Evolutionary conservation across 2,113 vertebrate genomes (phyloP).

Genomic region (Argyrosomus japonicus): DNA sequence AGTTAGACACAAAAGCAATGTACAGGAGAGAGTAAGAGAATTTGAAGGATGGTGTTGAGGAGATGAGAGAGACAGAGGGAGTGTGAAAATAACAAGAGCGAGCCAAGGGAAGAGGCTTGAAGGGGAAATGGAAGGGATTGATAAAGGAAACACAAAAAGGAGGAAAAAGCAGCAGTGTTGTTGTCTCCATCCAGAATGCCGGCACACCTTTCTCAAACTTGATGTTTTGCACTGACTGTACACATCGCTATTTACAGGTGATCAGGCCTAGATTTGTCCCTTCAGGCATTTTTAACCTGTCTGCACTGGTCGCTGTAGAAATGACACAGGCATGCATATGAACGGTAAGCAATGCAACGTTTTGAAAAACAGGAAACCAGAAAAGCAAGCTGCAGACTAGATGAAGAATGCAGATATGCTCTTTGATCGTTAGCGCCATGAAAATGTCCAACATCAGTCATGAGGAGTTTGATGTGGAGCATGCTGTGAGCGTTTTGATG

Average conservation of each 20-base stretch:
- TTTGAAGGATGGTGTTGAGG: slow-evolving; percentile 43
- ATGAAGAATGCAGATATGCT: neutral
- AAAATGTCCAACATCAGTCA: neutral
- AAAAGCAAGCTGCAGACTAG: neutral
- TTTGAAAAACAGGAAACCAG: neutral
- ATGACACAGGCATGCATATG: neutral
- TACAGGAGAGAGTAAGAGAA: slow-evolving; percentile 40
- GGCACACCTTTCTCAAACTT: neutral
- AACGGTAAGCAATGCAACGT: neutral
- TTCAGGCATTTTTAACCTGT: neutral
- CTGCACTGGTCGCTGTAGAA: neutral
- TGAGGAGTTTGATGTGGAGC: neutral
- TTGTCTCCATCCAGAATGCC: neutral
- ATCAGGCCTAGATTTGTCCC: neutral
- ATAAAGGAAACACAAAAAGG: neutral
- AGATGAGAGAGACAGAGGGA: slow-evolving; percentile 36
- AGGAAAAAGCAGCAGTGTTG: neutral
- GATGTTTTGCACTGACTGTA: neutral
- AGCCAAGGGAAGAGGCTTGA: slow-evolving; percentile 25
- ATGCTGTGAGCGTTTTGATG: slow-evolving; percentile 7
- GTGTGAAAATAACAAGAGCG: neutral
- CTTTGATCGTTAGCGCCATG: neutral
- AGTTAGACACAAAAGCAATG: slow-evolving; percentile 45
- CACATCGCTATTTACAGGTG: neutral
- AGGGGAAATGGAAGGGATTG: slow-evolving; percentile 8